These are phyloP conservation scores for Agapornis canus DNA, from an alignment of 2,797 vertebrate genomes.

Conservation along the genomic window DNA sequence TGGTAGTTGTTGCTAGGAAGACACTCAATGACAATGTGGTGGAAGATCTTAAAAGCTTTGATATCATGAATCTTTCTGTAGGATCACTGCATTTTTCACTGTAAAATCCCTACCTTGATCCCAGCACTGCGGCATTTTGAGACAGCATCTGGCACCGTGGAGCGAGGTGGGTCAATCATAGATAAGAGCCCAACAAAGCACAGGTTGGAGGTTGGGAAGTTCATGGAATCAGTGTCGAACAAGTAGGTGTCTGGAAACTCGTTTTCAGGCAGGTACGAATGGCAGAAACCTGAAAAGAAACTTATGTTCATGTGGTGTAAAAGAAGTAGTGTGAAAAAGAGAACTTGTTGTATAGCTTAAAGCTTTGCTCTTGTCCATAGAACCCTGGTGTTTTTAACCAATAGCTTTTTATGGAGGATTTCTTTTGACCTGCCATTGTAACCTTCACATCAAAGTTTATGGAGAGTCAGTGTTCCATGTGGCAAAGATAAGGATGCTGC, in stretches of 20 bases:
- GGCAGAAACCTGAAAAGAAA: conserved; percentile 78
- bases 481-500: not conserved
- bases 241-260: conserved; percentile 76
- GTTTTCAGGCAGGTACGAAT: conserved; percentile 76
- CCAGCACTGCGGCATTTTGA: conserved; percentile 82
- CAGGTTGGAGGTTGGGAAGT: conserved; percentile 79
- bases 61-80: not conserved
- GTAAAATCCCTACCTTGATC: conserved; percentile 75
- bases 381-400: not conserved
- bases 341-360: not conserved
- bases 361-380: not conserved
- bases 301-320: not conserved
- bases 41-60: not conserved
- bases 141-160: conserved; percentile 82
- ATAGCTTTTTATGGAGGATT: not conserved
- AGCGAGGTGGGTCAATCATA: conserved; percentile 83
- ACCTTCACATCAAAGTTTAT: not conserved
- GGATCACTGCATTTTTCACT: not conserved
- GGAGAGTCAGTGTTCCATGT: accelerated
- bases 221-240: conserved; percentile 79
- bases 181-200: conserved; percentile 84
- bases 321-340: not conserved
- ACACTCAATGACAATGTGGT: accelerated
- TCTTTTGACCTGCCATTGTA: not conserved
- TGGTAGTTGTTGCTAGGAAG: not conserved